Conservation (phyloP, 2,113 vertebrate genomes). For the Mesoclemmys tuberculata region DNA sequence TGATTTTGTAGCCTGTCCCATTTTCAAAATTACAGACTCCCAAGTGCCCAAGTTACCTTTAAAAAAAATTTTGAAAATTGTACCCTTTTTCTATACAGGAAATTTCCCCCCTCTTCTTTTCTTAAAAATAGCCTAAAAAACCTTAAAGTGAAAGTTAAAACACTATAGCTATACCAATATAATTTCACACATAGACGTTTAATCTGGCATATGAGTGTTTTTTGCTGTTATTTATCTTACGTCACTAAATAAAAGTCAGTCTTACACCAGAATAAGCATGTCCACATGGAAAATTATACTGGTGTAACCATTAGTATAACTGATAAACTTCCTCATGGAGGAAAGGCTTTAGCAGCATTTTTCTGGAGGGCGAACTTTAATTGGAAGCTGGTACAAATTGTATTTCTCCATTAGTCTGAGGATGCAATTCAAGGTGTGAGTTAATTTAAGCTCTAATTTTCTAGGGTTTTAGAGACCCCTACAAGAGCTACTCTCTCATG, state of each 20-base stretch:
- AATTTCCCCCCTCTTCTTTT: accelerated
- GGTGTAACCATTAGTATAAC: not conserved
- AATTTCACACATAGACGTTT: not conserved
- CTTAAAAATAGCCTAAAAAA: not conserved
- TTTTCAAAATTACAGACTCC: not conserved
- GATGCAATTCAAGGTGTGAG: not conserved
- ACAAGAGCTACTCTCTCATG: too few species aligned
- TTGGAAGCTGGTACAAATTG: not conserved
- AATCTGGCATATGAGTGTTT: not conserved
- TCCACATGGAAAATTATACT: not conserved
- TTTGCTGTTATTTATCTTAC: not conserved
- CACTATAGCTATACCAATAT: not conserved
- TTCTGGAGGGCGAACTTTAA: not conserved
- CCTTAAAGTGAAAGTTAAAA: not conserved
- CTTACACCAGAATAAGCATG: not conserved
- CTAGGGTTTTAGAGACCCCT: not conserved
- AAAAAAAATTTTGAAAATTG: not conserved
- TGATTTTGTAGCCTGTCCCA: not conserved
- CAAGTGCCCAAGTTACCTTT: not conserved
- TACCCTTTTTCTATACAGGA: not conserved
- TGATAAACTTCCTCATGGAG: not conserved
- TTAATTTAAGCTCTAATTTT: not conserved
- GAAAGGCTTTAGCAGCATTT: not conserved
- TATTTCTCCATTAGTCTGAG: not conserved
- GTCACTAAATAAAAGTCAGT: not conserved